phyloP scores from a whole-genome alignment of 2,888 invertebrate species.

The Mythimna impura region DNA sequence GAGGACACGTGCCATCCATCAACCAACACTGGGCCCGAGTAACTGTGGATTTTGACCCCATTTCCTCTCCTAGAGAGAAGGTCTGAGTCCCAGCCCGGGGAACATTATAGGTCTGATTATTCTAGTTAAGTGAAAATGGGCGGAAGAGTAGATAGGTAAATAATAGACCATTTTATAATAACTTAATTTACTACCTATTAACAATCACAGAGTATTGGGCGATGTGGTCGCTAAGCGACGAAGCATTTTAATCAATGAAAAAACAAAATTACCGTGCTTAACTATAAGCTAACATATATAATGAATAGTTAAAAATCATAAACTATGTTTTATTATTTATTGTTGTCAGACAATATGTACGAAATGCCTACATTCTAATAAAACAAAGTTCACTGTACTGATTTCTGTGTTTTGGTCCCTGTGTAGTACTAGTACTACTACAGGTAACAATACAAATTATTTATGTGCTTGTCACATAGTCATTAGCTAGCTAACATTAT shows the following conservation, averaged over 20 bases:
- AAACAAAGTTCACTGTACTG: slow-evolving; percentile 1
- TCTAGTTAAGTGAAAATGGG: background rate
- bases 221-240: too few species aligned
- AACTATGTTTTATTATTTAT: background rate
- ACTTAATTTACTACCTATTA: slow-evolving; percentile 42
- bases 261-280: too few species aligned
- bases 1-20: too few species aligned
- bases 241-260: too few species aligned
- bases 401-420: too few species aligned
- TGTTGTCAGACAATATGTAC: background rate
- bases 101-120: too few species aligned
- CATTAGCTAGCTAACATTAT: slow-evolving; percentile 20
- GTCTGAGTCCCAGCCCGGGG: too few species aligned
- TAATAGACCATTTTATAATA: slow-evolving; percentile 14
- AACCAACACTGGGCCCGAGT: too few species aligned
- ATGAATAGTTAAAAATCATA: too few species aligned
- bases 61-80: too few species aligned
- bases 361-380: background rate
- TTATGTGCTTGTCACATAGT: background rate
- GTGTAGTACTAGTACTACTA: background rate
- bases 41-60: too few species aligned
- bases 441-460: background rate
- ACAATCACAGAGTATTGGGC: slow-evolving; percentile 45
- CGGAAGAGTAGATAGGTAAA: slow-evolving; percentile 2
- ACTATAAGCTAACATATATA: slow-evolving; percentile 17